Evolutionary conservation across 2,888 invertebrate genomes (phyloP).

Genomic region (Mythimna albipuncta): DNA sequence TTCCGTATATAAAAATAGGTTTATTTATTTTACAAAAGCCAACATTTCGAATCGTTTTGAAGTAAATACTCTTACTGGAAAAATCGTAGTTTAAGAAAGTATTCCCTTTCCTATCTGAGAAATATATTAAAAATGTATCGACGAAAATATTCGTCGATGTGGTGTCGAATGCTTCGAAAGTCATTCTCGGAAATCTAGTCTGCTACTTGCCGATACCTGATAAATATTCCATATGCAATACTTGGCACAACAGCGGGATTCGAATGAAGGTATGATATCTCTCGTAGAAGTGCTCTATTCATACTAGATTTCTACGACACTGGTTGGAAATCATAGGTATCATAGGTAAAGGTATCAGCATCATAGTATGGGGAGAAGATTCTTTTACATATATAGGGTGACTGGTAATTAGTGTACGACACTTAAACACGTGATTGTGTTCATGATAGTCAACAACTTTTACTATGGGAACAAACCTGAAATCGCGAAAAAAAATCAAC

Average conservation of each 20-base stretch:
- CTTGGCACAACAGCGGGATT: slow-evolving; percentile 20
- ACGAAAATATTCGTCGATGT: not conserved
- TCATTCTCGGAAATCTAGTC: slow-evolving; percentile 14
- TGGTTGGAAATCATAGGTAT: too few species aligned
- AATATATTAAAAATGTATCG: not conserved
- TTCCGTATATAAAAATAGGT: not conserved
- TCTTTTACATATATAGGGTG: too few species aligned
- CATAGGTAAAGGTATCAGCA: too few species aligned
- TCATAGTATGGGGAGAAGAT: too few species aligned
- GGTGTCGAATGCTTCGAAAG: slow-evolving; percentile 12
- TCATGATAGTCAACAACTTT: too few species aligned
- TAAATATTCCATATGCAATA: slow-evolving; percentile 17
- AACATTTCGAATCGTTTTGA: slow-evolving; percentile 1
- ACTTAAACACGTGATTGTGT: too few species aligned
- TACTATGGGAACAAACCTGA: too few species aligned
- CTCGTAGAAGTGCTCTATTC: slow-evolving; percentile 8
- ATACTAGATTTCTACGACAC: slow-evolving; percentile 8
- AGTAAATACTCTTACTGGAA: slow-evolving; percentile 8
- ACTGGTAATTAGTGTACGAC: too few species aligned
- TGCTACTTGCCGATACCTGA: not conserved
- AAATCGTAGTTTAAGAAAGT: not conserved
- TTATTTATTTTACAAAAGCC: not conserved
- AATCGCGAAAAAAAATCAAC: too few species aligned
- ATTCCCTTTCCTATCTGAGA: not conserved
- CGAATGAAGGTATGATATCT: slow-evolving; percentile 5